Percentiles rank a stretch among this genome's conserved stretches.
Evolutionary conservation across 2,888 invertebrate species (phyloP).

Genomic region (Campoplex nolae): DNA sequence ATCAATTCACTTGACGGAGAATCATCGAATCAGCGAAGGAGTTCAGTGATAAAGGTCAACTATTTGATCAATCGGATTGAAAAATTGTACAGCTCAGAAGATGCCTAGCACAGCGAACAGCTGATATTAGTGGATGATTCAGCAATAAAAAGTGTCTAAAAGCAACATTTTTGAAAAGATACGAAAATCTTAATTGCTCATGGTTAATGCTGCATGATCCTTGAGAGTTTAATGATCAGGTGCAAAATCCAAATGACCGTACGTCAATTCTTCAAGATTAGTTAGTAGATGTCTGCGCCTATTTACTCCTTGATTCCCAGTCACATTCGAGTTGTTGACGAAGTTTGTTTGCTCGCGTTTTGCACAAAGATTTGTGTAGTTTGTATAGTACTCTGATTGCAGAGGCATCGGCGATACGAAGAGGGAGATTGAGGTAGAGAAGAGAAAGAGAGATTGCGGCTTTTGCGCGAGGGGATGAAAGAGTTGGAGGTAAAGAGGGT

Average conservation of each 20-base stretch:
- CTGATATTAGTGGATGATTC: no score
- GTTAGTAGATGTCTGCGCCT: conserved; percentile 29
- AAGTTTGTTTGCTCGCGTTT: conserved; percentile 60
- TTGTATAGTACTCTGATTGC: conserved; percentile 61
- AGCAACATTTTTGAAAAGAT: neutral
- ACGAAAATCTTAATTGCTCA: neutral
- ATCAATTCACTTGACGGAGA: neutral
- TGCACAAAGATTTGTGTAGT: conserved; percentile 57
- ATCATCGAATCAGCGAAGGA: neutral
- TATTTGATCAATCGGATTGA: no score
- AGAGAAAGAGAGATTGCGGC: conserved; percentile 16
- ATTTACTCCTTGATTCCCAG: conserved; percentile 60
- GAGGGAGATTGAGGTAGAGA: conserved; percentile 20
- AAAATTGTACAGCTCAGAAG: no score
- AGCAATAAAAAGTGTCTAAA: neutral
- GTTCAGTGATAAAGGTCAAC: neutral
- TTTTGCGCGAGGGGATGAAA: conserved; percentile 63
- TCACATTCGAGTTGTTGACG: conserved; percentile 52
- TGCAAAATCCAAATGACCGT: neutral
- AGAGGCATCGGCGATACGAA: conserved; percentile 35
- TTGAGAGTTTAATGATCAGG: neutral
- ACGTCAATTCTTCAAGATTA: neutral
- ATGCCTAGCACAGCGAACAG: no score
- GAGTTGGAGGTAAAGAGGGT: conserved; percentile 57
- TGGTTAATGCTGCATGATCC: neutral